Base-by-base conservation (phyloP, 1,140 invertebrate genomes). In the Aphelinus atriplicis region DNA sequence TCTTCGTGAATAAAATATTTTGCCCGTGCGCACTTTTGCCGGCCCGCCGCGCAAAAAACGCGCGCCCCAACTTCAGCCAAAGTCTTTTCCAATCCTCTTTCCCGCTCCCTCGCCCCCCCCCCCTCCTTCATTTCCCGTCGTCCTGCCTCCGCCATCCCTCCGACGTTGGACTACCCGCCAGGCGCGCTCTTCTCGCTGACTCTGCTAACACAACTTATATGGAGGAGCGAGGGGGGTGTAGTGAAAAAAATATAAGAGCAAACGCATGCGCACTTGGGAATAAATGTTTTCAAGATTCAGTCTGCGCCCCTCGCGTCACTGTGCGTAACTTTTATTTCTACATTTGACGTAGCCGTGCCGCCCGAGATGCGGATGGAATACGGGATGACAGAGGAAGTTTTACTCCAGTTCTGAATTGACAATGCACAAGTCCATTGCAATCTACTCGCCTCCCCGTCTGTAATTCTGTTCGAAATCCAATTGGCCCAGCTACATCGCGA, bases 1-100 rank as follows among this genome's bases (percentile, higher is more conserved):
- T n/a, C 42, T 53, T 61, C 43, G 47, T 67, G 57, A 67, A 73
- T 73, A 73, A 73, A 67, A 73, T 73, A 73, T 67, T 73, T 72
- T 60, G 5, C 4, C 10, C 43, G n/a, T 4, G 46, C 42, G n/a
- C 48, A 9, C 48, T 50, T 50, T 43, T 10, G n/a, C 46, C 0
- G 43, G 3, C 7, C 47, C 50, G 42, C n/a, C 55, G 53, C 1
- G 64, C 26, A 58, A 61, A 46, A 7, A 72, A 50, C 47, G 50
- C n/a, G 10, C 42, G 50, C 42, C 6, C 5, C 56, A 73, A 73
- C 71, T 73, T 60, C 61, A 2, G 10, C 43, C 1, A 61, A 61
- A 73, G 65, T 68, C 48, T 45, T 61, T 62, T 73, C 43, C 57
- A 50, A 53, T 68, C 63, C 65, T 55, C 43, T 71, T 47, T 10